Evolutionary conservation across 2,888 invertebrate genomes (phyloP), one percentile per base, ranked within the genome.

Genomic region (Yponomeuta malinellus): DNA sequence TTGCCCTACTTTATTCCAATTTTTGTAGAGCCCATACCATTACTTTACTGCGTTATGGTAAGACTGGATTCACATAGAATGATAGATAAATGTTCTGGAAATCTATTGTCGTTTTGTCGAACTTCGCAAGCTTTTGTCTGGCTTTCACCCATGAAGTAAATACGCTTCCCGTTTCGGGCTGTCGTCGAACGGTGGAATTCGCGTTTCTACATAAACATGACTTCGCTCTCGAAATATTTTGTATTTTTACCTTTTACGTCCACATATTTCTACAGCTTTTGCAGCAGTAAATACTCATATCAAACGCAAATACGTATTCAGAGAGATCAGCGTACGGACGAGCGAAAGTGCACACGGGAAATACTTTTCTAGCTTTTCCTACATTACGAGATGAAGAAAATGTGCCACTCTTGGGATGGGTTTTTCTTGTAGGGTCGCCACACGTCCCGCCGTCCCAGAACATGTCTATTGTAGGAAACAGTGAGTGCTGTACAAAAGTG

Each of bases 341-440:
- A 6, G 29, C 23, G 12, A 65, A 65, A 65, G 48, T 43, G 48
- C 48, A 71, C 63, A 71, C 37, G 69, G 68, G 64, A 71, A 71
- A 71, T 63, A 68, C 71, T 72, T 73, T 73, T 73, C 69, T 72
- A 69, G 70, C 71, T 68, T 71, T 70, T 43, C 67, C 37, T 68
- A 29, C 68, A 52, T 68, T 68, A 68, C 68, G 68, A 68, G 52
- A 68, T 67, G 67, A 37, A 67, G 67, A 33, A 67, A 67, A 43
- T 48, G 68, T 68, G 68, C 48, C 68, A 52, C 52, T 48, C n/a
- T 68, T 29, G 10, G 52, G 68, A 68, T 52, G 68, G 68, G 52
- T 68, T 52, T 31, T 52, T 48, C 48, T 23, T 48, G 29, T 52
- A 68, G 48, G 68, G 31, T 31, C 23, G 15, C 68, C 48, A 48